These are phyloP conservation scores for Microctenopoma steveboyesi DNA, from an alignment of 2,797 vertebrate genomes.

Conservation along the genomic window DNA sequence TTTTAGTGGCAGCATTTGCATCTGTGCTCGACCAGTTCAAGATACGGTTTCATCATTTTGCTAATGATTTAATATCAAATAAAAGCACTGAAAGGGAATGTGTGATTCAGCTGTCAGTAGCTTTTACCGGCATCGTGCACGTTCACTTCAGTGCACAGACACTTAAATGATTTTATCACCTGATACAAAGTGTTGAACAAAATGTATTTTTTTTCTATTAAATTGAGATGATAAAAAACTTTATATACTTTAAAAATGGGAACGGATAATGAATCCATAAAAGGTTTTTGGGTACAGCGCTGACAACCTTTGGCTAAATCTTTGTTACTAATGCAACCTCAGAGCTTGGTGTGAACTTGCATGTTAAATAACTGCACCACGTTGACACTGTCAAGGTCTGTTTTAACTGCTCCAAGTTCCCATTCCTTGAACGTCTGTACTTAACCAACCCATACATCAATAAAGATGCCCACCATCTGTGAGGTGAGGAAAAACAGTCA, in stretches of 20 bases:
- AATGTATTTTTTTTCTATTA: no score
- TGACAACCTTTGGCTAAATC: conserved; percentile 10
- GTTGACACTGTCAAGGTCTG: conserved; percentile 8
- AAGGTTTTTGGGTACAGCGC: background rate
- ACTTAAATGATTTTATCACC: conserved; percentile 65
- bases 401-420: conserved; percentile 2
- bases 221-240: no score
- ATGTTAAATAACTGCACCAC: conserved; percentile 20
- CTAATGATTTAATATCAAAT: conserved; percentile 63
- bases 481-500: background rate
- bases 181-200: conserved; percentile 42
- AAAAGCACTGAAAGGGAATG: conserved; percentile 52
- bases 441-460: conserved; percentile 14
- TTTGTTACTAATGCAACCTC: conserved; percentile 1
- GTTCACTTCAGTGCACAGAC: conserved; percentile 65
- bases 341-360: background rate
- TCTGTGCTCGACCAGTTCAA: conserved; percentile 32
- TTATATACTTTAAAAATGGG: no score
- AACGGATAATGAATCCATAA: background rate
- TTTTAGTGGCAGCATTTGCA: conserved; percentile 47
- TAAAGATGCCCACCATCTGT: conserved; percentile 21
- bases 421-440: conserved; percentile 15
- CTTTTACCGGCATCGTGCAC: conserved; percentile 60
- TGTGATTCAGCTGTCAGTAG: conserved; percentile 32
- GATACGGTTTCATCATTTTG: conserved; percentile 29